Evolutionary conservation across 2,888 invertebrate species (phyloP).

Genomic region (Priocnemis perturbator): DNA sequence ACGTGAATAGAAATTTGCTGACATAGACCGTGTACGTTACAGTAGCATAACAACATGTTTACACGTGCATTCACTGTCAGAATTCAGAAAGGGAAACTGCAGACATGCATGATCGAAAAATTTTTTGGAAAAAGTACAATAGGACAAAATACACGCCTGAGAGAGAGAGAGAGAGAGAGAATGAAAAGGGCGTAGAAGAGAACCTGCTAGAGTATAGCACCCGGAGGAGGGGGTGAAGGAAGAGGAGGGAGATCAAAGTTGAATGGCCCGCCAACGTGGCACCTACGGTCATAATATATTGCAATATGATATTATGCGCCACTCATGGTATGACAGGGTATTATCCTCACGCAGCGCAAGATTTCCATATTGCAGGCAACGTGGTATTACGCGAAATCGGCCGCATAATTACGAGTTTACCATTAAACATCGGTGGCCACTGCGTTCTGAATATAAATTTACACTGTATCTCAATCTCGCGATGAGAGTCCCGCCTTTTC

Average conservation of each 20-base stretch:
- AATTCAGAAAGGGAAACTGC: no score
- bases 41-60: no score
- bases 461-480: slow-evolving; percentile 46
- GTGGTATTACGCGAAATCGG: slow-evolving; percentile 72
- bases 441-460: slow-evolving; percentile 42
- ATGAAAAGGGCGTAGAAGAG: neutral
- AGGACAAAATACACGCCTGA: neutral
- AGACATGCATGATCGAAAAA: no score
- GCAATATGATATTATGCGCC: slow-evolving; percentile 74
- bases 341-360: slow-evolving; percentile 73
- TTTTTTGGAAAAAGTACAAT: no score
- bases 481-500: slow-evolving; percentile 2
- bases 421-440: slow-evolving; percentile 59
- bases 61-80: no score
- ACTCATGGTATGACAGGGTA: slow-evolving; percentile 73
- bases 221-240: neutral
- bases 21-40: no score
- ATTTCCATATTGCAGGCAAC: slow-evolving; percentile 73
- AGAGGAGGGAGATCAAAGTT: slow-evolving; percentile 36
- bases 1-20: no score
- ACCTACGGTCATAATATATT: slow-evolving; percentile 68
- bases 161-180: no score
- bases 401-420: slow-evolving; percentile 68
- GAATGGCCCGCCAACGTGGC: slow-evolving; percentile 56
- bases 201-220: neutral